Conservation (phyloP, 2,888 invertebrate species). For the Corythucha ciliata region DNA sequence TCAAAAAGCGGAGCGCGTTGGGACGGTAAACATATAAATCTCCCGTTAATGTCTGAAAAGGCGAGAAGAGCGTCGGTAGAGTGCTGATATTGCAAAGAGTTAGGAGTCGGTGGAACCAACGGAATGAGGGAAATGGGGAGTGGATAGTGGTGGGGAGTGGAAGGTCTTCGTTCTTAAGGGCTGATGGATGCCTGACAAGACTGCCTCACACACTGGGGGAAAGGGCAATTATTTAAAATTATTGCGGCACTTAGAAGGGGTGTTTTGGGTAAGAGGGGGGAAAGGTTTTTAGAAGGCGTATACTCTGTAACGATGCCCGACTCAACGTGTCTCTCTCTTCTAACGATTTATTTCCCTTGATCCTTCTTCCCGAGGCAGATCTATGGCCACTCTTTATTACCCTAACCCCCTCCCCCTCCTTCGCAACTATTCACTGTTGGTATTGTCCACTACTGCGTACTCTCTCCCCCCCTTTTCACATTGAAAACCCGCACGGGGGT, state of each 20-base stretch:
- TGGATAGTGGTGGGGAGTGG: conserved; percentile 1
- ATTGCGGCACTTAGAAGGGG: conserved; percentile 34
- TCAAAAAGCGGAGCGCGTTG: neutral
- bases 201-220: conserved; percentile 17
- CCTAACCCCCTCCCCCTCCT: too few species aligned
- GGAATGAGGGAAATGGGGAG: neutral
- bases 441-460: too few species aligned
- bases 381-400: too few species aligned
- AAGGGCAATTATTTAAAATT: conserved; percentile 35
- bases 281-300: too few species aligned
- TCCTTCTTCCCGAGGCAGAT: too few species aligned
- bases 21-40: conserved; percentile 1
- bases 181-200: conserved; percentile 6
- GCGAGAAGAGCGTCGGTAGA: neutral
- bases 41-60: neutral
- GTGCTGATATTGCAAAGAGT: neutral
- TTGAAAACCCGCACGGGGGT: too few species aligned
- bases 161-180: neutral
- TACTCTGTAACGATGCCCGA: neutral
- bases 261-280: too few species aligned
- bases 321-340: neutral
- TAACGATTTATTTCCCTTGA: neutral
- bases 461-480: neutral
- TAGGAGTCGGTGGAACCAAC: neutral
- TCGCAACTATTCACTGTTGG: too few species aligned